Conservation (phyloP, 2,797 vertebrate species). For the Catamblyrhynchus diadema region DNA sequence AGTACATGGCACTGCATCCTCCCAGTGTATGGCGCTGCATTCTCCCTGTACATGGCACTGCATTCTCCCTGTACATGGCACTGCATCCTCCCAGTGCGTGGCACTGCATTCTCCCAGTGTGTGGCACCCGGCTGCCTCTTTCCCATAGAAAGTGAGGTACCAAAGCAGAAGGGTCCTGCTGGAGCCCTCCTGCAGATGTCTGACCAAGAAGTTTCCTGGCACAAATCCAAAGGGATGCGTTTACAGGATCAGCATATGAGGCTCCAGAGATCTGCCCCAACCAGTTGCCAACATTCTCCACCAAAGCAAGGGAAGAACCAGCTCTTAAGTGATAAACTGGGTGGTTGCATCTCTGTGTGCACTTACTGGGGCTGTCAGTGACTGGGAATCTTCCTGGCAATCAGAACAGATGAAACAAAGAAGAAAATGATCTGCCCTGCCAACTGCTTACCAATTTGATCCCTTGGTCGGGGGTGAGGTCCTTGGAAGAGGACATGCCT, state of each 20-base stretch:
- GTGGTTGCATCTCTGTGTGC: background rate
- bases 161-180: background rate
- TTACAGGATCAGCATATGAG: background rate
- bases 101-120: rapidly evolving
- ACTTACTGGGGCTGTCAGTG: background rate
- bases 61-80: no score
- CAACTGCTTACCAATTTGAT: background rate
- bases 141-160: background rate
- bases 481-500: background rate
- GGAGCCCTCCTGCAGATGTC: background rate
- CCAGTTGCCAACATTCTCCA: background rate
- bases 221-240: background rate
- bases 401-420: background rate
- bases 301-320: background rate
- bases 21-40: no score
- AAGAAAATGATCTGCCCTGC: background rate
- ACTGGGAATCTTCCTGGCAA: background rate
- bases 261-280: background rate
- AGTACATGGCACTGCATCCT: no score
- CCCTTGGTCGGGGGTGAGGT: background rate
- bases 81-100: no score
- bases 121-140: background rate
- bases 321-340: background rate
- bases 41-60: no score
- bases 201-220: background rate